Evolutionary conservation across 2,888 invertebrate genomes (phyloP).

Genomic region (Cosmia trapezina): DNA sequence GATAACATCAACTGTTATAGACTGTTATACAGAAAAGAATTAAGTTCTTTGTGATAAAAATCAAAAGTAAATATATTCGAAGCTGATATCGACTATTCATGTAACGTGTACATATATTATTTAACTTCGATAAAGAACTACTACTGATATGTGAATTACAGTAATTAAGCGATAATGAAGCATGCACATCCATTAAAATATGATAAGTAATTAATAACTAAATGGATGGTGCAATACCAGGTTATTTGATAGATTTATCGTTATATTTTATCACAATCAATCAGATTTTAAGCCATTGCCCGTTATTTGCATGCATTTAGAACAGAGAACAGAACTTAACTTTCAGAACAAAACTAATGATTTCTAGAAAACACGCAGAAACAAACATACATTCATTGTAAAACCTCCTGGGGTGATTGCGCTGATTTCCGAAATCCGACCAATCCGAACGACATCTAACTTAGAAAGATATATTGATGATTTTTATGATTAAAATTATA

Average conservation of each 20-base stretch:
- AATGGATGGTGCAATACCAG: background rate
- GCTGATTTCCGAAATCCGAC: too few species aligned
- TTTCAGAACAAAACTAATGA: too few species aligned
- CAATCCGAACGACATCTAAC: too few species aligned
- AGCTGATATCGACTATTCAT: conserved; percentile 2
- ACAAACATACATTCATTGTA: too few species aligned
- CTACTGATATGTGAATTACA: background rate
- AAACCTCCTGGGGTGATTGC: too few species aligned
- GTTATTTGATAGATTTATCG: conserved; percentile 9
- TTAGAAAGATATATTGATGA: too few species aligned
- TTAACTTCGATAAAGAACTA: conserved; percentile 8
- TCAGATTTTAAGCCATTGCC: background rate
- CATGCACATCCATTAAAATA: conserved; percentile 9
- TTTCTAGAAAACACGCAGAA: too few species aligned
- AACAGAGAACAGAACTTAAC: too few species aligned
- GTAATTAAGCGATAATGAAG: conserved; percentile 9
- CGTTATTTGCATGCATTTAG: too few species aligned
- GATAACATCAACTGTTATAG: background rate
- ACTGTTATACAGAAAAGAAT: background rate
- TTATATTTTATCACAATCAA: conserved; percentile 5
- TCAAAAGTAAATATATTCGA: background rate
- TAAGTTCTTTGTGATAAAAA: background rate
- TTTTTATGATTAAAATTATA: too few species aligned
- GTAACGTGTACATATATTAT: background rate
- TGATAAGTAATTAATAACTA: background rate